Conservation (phyloP, 2,888 invertebrate genomes). For the Macaria notata region DNA sequence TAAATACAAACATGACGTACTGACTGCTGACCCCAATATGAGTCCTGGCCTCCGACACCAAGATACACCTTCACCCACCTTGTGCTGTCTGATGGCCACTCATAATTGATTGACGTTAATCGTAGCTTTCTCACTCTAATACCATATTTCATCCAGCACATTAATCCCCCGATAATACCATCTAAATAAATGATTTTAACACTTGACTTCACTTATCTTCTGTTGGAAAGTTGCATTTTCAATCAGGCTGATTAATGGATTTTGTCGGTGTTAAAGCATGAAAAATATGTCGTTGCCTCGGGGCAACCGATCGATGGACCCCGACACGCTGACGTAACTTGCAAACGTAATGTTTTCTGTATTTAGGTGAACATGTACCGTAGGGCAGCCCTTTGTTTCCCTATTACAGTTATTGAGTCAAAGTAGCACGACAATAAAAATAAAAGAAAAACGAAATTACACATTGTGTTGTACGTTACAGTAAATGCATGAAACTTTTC, state of each 20-base stretch:
- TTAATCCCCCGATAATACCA: slow-evolving; percentile 16
- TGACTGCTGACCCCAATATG: too few species aligned
- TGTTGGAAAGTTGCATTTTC: slow-evolving; percentile 15
- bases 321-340: slow-evolving; percentile 28
- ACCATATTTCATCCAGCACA: slow-evolving; percentile 13
- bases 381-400: slow-evolving; percentile 6
- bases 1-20: too few species aligned
- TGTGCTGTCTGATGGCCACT: too few species aligned
- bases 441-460: not conserved
- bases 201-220: slow-evolving; percentile 17
- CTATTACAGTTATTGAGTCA: slow-evolving; percentile 19
- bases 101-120: slow-evolving; percentile 16
- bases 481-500: too few species aligned
- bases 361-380: slow-evolving; percentile 15
- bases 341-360: slow-evolving; percentile 20
- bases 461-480: too few species aligned
- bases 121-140: slow-evolving; percentile 22
- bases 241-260: slow-evolving; percentile 15
- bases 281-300: slow-evolving; percentile 21
- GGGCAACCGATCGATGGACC: slow-evolving; percentile 20
- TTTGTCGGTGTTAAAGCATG: slow-evolving; percentile 13
- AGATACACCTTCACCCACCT: too few species aligned
- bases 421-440: not conserved
- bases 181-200: slow-evolving; percentile 21
- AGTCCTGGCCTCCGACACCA: too few species aligned